Evolutionary conservation across 1,140 invertebrate genomes (phyloP).

Genomic region (Ceratina japonica): DNA sequence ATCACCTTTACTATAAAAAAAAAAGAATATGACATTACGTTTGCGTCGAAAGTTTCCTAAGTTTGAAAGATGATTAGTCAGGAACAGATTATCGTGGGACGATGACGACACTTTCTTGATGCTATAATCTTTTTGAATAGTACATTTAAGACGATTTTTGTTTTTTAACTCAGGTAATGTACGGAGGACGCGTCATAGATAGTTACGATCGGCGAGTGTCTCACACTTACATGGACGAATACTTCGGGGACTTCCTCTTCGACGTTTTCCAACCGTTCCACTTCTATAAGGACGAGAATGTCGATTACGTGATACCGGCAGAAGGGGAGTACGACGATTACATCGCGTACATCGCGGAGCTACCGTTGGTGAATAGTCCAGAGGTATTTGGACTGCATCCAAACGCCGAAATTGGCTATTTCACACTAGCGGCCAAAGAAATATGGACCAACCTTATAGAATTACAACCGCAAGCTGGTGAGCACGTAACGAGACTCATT

Average conservation of each 20-base stretch:
- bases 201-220: slow-evolving; percentile 92
- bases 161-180: slow-evolving; percentile 87
- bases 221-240: slow-evolving; percentile 94
- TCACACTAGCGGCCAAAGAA: slow-evolving; percentile 89
- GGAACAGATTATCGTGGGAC: too few species aligned
- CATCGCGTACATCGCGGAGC: slow-evolving; percentile 85
- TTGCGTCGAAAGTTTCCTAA: too few species aligned
- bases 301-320: slow-evolving; percentile 89
- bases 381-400: slow-evolving; percentile 94
- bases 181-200: slow-evolving; percentile 94
- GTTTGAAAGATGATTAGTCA: too few species aligned
- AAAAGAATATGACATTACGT: too few species aligned
- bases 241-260: slow-evolving; percentile 95
- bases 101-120: too few species aligned
- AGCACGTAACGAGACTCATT: slow-evolving; percentile 45
- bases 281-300: slow-evolving; percentile 88
- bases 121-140: neutral
- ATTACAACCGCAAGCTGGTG: slow-evolving; percentile 92
- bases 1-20: too few species aligned
- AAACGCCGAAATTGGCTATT: slow-evolving; percentile 96
- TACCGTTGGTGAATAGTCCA: slow-evolving; percentile 88
- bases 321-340: slow-evolving; percentile 86
- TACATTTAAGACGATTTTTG: neutral
- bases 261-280: slow-evolving; percentile 93
- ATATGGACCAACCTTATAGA: slow-evolving; percentile 92